Conservation (phyloP, 2,797 vertebrate species). For the Danionella dracula region DNA sequence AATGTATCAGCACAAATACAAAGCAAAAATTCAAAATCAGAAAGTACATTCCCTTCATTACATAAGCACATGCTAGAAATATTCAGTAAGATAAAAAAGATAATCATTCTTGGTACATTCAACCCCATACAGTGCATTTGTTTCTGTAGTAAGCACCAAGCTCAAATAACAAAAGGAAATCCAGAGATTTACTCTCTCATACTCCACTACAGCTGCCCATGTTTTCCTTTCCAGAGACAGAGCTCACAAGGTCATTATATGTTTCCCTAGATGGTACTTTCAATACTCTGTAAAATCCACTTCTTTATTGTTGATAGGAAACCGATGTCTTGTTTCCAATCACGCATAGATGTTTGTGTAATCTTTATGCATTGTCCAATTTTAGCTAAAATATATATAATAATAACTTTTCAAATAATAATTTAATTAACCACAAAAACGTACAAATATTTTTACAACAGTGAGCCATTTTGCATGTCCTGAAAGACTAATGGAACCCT, state of each 20-base stretch:
- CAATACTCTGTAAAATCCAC: too few relatives aligned
- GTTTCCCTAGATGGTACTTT: not conserved
- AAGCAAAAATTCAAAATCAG: not conserved
- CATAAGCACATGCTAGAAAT: slow-evolving; percentile 60
- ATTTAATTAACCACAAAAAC: too few relatives aligned
- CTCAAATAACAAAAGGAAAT: slow-evolving; percentile 33
- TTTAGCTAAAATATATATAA: too few relatives aligned
- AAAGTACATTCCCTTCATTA: slow-evolving; percentile 51
- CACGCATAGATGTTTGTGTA: too few relatives aligned
- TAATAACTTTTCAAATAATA: too few relatives aligned
- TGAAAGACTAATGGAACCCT: slow-evolving; percentile 6
- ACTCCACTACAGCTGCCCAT: not conserved
- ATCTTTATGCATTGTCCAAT: too few relatives aligned
- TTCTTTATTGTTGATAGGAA: too few relatives aligned
- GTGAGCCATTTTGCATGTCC: not conserved
- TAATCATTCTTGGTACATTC: slow-evolving; percentile 37
- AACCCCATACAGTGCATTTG: slow-evolving; percentile 25
- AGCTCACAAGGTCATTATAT: not conserved
- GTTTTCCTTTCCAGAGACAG: slow-evolving; percentile 4
- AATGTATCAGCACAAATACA: not conserved
- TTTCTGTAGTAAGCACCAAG: slow-evolving; percentile 30
- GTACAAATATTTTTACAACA: too few relatives aligned
- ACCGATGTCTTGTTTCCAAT: too few relatives aligned
- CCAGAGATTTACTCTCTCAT: slow-evolving; percentile 23
- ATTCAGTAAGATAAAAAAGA: slow-evolving; percentile 49